Base-by-base conservation (phyloP, 2,888 invertebrate species). In the Lapara coniferarum region DNA sequence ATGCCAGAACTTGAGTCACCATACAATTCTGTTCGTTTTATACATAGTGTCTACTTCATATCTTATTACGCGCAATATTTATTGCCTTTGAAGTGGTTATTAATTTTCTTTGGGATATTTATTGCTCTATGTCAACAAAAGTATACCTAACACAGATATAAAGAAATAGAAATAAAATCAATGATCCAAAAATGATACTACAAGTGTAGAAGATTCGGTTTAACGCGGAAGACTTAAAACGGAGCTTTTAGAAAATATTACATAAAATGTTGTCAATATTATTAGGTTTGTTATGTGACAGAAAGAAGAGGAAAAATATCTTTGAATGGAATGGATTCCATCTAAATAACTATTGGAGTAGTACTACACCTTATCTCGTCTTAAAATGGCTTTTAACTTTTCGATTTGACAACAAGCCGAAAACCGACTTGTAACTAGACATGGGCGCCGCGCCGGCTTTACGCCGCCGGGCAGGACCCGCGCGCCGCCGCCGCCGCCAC, bases 1-100 rank as follows among this genome's bases (percentile, higher is more conserved):
- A 63, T 63, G 63, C 19, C 63, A 63, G 19, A 46, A 63, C 46
- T 49, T 63, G 63, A 63, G 49, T 63, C 63, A 63, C 63, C 49
- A 46, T 44, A 46, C 16, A 2, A 13, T 19, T 19, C 46, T 49
- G 63, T 46, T n/a, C 63, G 44, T 44, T 59, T 46, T 46, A 46
- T 10, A 4, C 44, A 46, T 16, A 63, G 46, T 63, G 19, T 19
- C 46, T 63, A 63, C 44, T 10, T 63, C 6, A 46, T 5, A 4
- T 63, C 57, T 30, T 37, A 57, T 30, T 57, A 57, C 30, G 3
- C 13, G 30, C 57, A 30, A 14, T 57, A 59, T 59, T 59, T 44
- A 44, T 44, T 44, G 37, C 10, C 10, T n/a, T 59, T 16, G 59
- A 2, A n/a, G 2, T 44, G n/a, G 44, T 59, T 37, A 59, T 44